These are phyloP conservation scores for Drosophila birchii DNA, from an alignment of 2,888 invertebrate species.

Conservation along the genomic window DNA sequence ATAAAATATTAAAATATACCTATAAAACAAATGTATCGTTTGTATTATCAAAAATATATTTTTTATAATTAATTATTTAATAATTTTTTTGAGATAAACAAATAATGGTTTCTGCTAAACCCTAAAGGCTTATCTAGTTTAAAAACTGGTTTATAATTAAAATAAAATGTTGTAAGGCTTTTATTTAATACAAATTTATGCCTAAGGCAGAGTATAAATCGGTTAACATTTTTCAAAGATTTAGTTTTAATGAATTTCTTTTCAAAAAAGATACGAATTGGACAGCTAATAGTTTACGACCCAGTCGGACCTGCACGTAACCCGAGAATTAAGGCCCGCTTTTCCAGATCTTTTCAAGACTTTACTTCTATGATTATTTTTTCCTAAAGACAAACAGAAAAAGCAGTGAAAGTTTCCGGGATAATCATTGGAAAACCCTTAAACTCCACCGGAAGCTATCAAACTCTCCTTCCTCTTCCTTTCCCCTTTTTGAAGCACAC, in stretches of 20 bases:
- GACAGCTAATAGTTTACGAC: conserved; percentile 60
- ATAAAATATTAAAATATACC: too few relatives aligned
- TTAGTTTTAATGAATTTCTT: conserved; percentile 48
- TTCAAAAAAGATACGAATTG: conserved; percentile 66
- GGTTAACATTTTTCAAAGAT: neutral
- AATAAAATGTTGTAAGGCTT: neutral
- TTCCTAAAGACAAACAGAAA: neutral
- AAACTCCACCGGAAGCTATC: conserved; percentile 33
- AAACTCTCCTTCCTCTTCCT: conserved; percentile 8
- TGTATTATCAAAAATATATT: too few relatives aligned
- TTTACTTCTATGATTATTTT: neutral
- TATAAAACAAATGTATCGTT: too few relatives aligned
- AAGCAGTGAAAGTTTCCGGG: conserved; percentile 58
- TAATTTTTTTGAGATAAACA: too few relatives aligned
- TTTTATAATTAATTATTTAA: too few relatives aligned
- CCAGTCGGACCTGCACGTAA: conserved; percentile 48
- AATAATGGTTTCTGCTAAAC: neutral
- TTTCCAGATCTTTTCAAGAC: neutral
- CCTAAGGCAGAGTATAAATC: neutral
- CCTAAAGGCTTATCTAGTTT: neutral
- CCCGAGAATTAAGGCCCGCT: conserved; percentile 54
- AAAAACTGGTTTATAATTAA: neutral
- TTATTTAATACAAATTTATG: neutral
- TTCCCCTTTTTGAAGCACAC: neutral
- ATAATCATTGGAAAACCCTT: conserved; percentile 47